Evolutionary conservation across 2,888 invertebrate genomes (phyloP), one percentile per base, ranked within the genome.

Genomic region (Chrysomela aeneicollis): DNA sequence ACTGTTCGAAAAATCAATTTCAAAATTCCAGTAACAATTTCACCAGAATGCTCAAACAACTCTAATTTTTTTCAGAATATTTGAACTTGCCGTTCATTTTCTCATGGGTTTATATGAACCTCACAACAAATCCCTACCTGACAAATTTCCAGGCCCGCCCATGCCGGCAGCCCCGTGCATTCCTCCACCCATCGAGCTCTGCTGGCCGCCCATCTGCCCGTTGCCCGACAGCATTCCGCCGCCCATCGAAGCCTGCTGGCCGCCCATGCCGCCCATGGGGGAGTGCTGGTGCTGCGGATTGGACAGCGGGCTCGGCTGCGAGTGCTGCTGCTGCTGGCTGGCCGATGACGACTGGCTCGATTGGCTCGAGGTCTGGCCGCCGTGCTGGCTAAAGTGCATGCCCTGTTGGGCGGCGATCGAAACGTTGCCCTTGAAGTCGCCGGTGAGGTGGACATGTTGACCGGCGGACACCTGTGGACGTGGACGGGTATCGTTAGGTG

Each of bases 351-450:
- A 54, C 17, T 71, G 71, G n/a, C 66, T 66, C 46, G 59, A 55
- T 47, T 69, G 69, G 46, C 66, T 64, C 8, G 61, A 19, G 35
- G 58, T 66, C 26, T 65, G 67, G 46, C 42, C 19, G 35, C 60
- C 53, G 42, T 70, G 70, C 50, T 72, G 71, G 72, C 79, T 85
- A 78, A 90, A 90, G 84, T 92, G 93, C 86, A 93, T 90, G 74
- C 92, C 92, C 81, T 93, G 93, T 81, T 93, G 93, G 26, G 92
- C 89, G n/a, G 92, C 92, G 63, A 93, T 91, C 1, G 92, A 91
- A 57, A 93, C 91, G 67, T 89, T 90, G 74, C 88, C 87, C 78
- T 90, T 89, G 73, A 90, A 84, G 72, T 89, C 90, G 71, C 91
- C 89, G 76, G 88, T 89, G 74, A 92, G 86, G 82, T 92, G 90